Conservation (phyloP, 1,140 invertebrate genomes). For the Euwallacea fornicatus region DNA sequence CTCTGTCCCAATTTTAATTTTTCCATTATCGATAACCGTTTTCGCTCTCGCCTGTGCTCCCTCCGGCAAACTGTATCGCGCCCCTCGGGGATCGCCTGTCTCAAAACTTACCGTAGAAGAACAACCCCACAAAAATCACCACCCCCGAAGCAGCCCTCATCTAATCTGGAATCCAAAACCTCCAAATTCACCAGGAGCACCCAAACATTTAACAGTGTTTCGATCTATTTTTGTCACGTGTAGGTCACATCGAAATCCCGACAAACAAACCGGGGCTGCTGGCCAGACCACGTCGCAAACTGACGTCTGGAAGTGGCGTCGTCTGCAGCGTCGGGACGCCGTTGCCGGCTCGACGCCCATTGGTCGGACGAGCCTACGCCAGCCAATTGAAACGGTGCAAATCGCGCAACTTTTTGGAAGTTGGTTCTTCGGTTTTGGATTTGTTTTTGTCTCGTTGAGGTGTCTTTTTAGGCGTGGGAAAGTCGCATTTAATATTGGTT, state of each 20-base stretch:
- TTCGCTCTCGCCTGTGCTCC: too few species aligned
- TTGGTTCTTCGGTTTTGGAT: conserved; percentile 29
- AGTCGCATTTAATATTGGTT: neutral
- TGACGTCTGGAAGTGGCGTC: conserved; percentile 32
- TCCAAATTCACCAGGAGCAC: neutral
- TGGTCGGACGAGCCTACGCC: conserved; percentile 21
- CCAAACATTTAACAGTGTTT: neutral
- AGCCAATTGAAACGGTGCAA: conserved; percentile 31
- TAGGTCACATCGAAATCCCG: neutral
- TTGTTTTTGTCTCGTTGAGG: conserved; percentile 6
- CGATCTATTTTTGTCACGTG: conserved; percentile 33
- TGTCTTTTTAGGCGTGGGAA: neutral
- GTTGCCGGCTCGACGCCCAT: conserved; percentile 17
- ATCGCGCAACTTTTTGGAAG: conserved; percentile 35
- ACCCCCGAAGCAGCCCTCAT: conserved; percentile 6
- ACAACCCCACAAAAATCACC: neutral
- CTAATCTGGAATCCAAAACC: neutral
- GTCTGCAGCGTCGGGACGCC: conserved; percentile 29
- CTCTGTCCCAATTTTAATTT: too few species aligned
- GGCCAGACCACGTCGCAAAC: conserved; percentile 31
- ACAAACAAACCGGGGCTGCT: conserved; percentile 7
- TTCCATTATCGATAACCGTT: too few species aligned
- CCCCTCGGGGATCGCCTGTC: too few species aligned
- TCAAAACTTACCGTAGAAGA: conserved; percentile 9
- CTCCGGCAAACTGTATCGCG: too few species aligned